A percentile compares a stretch with the other conserved stretches of the same genome.
phyloP scores from a whole-genome alignment of 1,140 invertebrate genomes.

The Anastrepha obliqua region DNA sequence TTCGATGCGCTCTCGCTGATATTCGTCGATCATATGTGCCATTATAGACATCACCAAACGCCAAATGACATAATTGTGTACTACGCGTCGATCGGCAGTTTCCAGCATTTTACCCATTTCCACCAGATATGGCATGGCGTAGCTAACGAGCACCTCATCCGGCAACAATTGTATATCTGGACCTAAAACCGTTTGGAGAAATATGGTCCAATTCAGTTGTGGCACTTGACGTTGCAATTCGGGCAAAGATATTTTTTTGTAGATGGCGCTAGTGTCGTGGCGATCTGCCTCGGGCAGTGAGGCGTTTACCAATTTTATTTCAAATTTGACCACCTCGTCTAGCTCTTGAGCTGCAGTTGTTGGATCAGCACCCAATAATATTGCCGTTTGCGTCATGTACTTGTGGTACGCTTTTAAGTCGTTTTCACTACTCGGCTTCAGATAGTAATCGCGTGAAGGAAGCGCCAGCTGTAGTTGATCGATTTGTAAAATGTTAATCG shows the following conservation, averaged over 20 bases:
- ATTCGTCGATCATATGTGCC: conserved; percentile 88
- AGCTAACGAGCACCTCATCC: conserved; percentile 85
- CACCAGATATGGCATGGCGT: conserved; percentile 86
- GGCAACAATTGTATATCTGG: conserved; percentile 77
- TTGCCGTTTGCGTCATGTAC: conserved; percentile 86
- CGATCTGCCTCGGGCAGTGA: conserved; percentile 87
- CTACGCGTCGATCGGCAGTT: conserved; percentile 80
- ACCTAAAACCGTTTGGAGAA: conserved; percentile 82
- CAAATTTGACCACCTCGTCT: conserved; percentile 82
- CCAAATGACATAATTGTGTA: conserved; percentile 92
- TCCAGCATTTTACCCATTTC: conserved; percentile 84
- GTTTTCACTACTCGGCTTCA: conserved; percentile 81
- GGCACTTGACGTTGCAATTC: conserved; percentile 82
- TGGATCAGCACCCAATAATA: conserved; percentile 83
- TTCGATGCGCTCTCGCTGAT: conserved; percentile 83
- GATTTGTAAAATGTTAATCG: conserved; percentile 89
- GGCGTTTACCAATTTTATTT: conserved; percentile 86
- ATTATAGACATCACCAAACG: conserved; percentile 84
- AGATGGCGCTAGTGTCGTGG: conserved; percentile 87
- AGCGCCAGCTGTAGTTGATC: conserved; percentile 88
- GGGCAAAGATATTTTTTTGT: conserved; percentile 81
- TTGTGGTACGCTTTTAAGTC: conserved; percentile 84
- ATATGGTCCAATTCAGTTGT: conserved; percentile 86
- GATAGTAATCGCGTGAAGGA: conserved; percentile 88
- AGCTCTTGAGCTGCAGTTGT: conserved; percentile 80